A percentile compares a stretch with the other conserved stretches of the same genome.
phyloP scores from a whole-genome alignment of 2,888 invertebrate species.

The Chymomyza caudatula region DNA sequence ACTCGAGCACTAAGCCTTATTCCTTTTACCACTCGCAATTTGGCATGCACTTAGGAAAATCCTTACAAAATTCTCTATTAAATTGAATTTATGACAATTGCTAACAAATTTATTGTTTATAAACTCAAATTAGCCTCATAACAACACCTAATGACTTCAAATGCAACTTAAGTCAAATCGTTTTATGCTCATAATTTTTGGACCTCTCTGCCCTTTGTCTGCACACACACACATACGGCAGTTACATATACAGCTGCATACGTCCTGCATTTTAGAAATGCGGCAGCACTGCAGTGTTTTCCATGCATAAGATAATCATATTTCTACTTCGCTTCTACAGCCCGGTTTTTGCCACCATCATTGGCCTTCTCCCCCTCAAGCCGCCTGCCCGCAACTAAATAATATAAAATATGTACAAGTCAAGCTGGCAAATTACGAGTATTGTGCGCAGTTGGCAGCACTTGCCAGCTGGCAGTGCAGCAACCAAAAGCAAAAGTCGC shows the following conservation, averaged over 20 bases:
- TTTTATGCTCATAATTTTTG: slow-evolving; percentile 21
- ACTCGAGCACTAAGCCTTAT: too few relatives aligned
- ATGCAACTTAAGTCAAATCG: slow-evolving; percentile 12
- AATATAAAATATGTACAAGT: slow-evolving; percentile 65
- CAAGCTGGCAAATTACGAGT: slow-evolving; percentile 66
- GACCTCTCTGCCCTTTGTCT: slow-evolving; percentile 3
- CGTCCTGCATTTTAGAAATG: not conserved
- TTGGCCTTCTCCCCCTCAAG: not conserved
- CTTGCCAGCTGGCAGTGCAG: slow-evolving; percentile 63
- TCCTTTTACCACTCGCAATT: too few relatives aligned
- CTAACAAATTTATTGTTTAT: not conserved
- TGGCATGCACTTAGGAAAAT: too few relatives aligned
- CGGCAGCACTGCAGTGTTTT: slow-evolving; percentile 46
- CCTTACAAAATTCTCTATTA: not conserved
- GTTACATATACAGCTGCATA: not conserved
- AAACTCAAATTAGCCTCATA: not conserved
- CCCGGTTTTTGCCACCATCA: slow-evolving; percentile 1
- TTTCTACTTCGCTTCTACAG: slow-evolving; percentile 48
- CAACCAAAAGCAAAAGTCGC: slow-evolving; percentile 22
- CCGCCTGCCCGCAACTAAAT: slow-evolving; percentile 57
- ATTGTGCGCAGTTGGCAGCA: slow-evolving; percentile 53
- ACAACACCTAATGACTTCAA: slow-evolving; percentile 13
- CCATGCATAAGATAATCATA: slow-evolving; percentile 66
- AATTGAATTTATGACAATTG: not conserved
- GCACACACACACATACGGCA: slow-evolving; percentile 10